Conservation (phyloP, 2,797 vertebrate genomes). For the Threskiornis aethiopicus region DNA sequence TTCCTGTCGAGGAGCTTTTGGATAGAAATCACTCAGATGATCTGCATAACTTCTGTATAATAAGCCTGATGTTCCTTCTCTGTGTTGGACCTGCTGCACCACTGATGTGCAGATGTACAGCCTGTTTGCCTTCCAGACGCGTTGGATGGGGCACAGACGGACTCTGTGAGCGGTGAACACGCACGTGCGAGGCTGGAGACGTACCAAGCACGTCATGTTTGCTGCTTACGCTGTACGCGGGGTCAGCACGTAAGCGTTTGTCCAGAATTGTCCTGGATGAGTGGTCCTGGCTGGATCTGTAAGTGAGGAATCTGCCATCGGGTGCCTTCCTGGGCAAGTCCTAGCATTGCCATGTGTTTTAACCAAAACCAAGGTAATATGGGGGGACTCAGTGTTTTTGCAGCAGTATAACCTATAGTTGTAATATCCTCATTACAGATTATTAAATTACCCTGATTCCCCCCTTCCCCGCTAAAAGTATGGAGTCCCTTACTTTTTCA, state of each 20-base stretch:
- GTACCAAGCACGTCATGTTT: fast-evolving
- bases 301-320: neutral
- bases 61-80: neutral
- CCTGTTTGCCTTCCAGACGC: neutral
- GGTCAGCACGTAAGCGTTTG: neutral
- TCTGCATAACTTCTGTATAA: neutral
- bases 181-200: fast-evolving
- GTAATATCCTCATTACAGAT: neutral
- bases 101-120: constrained; percentile 12
- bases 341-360: neutral
- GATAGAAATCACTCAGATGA: neutral
- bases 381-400: neutral
- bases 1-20: constrained; percentile 19
- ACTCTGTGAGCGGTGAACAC: neutral
- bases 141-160: neutral
- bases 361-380: too few relatives aligned
- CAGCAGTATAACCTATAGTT: neutral
- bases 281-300: neutral
- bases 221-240: neutral
- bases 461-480: neutral
- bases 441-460: neutral
- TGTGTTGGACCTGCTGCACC: fast-evolving
- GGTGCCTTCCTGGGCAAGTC: neutral
- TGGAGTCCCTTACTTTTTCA: neutral
- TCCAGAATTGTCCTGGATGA: neutral